Evolutionary conservation across 2,797 vertebrate species (phyloP), one percentile per base, ranked within the genome.

Genomic region (Muscicapa comitata): DNA sequence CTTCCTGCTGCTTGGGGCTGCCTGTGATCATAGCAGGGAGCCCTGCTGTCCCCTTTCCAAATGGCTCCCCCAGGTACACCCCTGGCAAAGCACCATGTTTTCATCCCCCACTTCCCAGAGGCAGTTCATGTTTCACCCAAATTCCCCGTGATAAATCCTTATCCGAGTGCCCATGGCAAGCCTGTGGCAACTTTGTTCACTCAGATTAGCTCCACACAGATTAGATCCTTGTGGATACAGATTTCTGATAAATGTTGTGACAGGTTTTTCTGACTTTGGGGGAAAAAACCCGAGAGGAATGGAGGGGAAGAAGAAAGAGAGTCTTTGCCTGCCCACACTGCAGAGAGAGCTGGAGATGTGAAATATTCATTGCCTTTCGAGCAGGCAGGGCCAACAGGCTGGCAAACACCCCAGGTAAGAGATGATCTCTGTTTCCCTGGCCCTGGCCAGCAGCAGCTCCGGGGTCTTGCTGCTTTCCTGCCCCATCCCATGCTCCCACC

Each of bases 191-290:
- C 96, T 97, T 95, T 90, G 90, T 81, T 97, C 89, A 6, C 58
- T 97, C 85, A 86, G 88, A 92, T 94, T 83, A 95, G 92, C 96
- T 92, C 93, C 17, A 89, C 77, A 40, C 94, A 97, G 97, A 97
- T 97, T 80, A 97, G 97, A 93, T 97, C 97, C 92, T 82, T 13
- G 78, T 81, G 62, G 96, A 67, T 51, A 92, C 37, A 9, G 86
- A 97, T 96, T 95, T 85, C 88, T 70, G 96, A 97, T 98, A 98
- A 97, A 96, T 38, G 79, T 94, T 97, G 90, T 73, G 97, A 97
- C 94, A 97, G 91, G 94, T 95, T 97, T 97, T 80, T 88, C 93
- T n/a, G 82, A 97, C 94, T 97, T 96, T 37, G 73, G 88, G 71
- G 29, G 4, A 2, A 37, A 38, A 77, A 20, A 18, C 29, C 7